Percentiles rank a stretch among this genome's conserved stretches.
These are phyloP conservation scores for Dendrolimus punctatus DNA, from an alignment of 1,140 invertebrate species.

Conservation along the genomic window DNA sequence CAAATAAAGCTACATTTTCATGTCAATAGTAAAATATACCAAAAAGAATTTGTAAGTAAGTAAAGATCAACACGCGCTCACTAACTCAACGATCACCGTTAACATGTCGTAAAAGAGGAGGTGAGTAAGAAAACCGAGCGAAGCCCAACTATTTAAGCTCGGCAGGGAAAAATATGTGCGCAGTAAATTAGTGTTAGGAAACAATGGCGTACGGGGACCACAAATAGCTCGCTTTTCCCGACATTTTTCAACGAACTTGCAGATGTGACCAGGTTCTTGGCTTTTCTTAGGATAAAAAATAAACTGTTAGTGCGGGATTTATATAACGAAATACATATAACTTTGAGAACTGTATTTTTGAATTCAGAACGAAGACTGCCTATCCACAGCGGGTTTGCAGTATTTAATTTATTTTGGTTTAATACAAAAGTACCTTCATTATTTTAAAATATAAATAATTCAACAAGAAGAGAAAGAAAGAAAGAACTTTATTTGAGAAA, in stretches of 20 bases:
- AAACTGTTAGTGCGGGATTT: too few relatives aligned
- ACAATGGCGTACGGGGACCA: conserved; percentile 18
- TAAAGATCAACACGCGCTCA: too few relatives aligned
- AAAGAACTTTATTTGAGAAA: too few relatives aligned
- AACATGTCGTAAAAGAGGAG: background rate
- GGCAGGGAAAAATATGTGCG: conserved; percentile 19
- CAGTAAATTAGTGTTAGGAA: conserved; percentile 36
- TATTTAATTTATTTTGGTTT: too few relatives aligned
- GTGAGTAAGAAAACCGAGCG: background rate
- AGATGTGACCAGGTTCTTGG: conserved; percentile 12
- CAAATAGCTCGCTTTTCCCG: conserved; percentile 4
- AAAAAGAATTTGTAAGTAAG: too few relatives aligned
- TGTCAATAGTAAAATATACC: too few relatives aligned
- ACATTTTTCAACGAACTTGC: conserved; percentile 18
- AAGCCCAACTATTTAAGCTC: conserved; percentile 3
- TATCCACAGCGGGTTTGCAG: background rate
- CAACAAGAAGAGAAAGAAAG: too few relatives aligned
- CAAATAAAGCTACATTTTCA: too few relatives aligned
- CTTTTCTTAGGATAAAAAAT: too few relatives aligned
- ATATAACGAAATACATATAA: background rate
- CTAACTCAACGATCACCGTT: background rate
- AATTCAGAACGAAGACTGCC: conserved; percentile 6
- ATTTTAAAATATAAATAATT: too few relatives aligned
- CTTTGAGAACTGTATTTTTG: conserved; percentile 2
- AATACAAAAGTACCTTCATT: too few relatives aligned